Evolutionary conservation across 2,113 vertebrate genomes (phyloP).

Genomic region (Sinocyclocheilus grahami): DNA sequence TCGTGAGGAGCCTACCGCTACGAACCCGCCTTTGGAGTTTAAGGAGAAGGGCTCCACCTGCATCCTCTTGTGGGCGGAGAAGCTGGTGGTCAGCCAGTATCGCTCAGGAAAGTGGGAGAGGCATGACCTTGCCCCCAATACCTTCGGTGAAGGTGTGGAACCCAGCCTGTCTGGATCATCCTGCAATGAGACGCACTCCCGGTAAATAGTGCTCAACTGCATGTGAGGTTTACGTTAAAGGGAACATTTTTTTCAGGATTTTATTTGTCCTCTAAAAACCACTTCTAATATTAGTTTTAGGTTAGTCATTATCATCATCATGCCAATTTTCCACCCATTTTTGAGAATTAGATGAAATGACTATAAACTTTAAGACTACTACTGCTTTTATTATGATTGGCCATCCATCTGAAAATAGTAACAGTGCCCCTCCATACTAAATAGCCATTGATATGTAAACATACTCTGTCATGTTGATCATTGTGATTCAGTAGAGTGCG

Average conservation of each 20-base stretch:
- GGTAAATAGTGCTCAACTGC: slow-evolving; percentile 57
- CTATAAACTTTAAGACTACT: background rate
- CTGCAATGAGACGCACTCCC: slow-evolving; percentile 68
- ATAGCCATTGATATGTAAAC: background rate
- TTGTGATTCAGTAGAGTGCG: too few species aligned
- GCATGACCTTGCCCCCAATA: slow-evolving; percentile 75
- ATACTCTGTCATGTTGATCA: background rate
- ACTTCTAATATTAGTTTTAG: background rate
- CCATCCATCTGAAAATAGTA: background rate
- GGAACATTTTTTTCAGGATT: background rate
- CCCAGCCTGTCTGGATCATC: slow-evolving; percentile 72
- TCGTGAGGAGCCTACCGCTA: slow-evolving; percentile 42
- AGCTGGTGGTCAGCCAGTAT: slow-evolving; percentile 74
- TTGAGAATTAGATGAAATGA: background rate
- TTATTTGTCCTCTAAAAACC: background rate
- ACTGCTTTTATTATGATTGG: background rate
- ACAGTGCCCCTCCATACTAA: background rate
- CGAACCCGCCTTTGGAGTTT: slow-evolving; percentile 74
- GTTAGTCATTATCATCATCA: background rate
- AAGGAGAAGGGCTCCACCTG: slow-evolving; percentile 68
- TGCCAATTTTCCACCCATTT: background rate
- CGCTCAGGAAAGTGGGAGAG: slow-evolving; percentile 67
- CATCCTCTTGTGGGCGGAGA: slow-evolving; percentile 85
- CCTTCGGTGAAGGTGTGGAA: slow-evolving; percentile 73
- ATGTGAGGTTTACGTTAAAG: background rate